These are phyloP conservation scores for Brienomyrus brachyistius DNA, from an alignment of 2,113 vertebrate species.

Conservation along the genomic window DNA sequence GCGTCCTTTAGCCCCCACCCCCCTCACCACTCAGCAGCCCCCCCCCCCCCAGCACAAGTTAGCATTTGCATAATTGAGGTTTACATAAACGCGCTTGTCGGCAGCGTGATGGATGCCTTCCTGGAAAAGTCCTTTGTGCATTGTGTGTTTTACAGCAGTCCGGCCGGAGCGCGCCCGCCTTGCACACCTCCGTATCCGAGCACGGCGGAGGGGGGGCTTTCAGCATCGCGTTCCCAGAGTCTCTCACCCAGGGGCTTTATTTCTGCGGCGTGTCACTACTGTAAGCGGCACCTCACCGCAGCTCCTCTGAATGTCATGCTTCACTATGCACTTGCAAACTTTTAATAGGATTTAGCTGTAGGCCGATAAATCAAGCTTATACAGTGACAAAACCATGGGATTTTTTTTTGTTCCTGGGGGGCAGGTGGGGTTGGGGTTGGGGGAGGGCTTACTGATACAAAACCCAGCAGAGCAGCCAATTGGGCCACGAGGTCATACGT, in stretches of 20 bases:
- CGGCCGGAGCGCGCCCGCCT: constrained; percentile 18
- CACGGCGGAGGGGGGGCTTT: neutral
- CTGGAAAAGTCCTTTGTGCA: constrained; percentile 58
- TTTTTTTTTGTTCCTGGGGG: neutral
- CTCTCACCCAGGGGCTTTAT: neutral
- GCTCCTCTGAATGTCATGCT: constrained; percentile 3
- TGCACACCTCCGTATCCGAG: neutral
- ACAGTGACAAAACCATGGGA: neutral
- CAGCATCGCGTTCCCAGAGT: neutral
- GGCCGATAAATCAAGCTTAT: constrained; percentile 12
- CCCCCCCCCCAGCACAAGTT: constrained; percentile 55
- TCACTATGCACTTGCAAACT: constrained; percentile 14
- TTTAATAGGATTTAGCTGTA: constrained; percentile 20
- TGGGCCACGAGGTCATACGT: neutral
- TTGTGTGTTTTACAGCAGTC: constrained; percentile 60
- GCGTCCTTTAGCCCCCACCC: constrained; percentile 42
- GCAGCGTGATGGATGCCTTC: constrained; percentile 58
- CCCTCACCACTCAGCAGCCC: constrained; percentile 46
- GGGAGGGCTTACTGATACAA: neutral
- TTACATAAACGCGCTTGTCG: constrained; percentile 63
- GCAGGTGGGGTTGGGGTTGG: neutral
- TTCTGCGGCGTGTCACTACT: neutral
- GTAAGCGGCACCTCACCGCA: neutral
- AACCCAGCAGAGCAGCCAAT: neutral
- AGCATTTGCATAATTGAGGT: constrained; percentile 69